These are phyloP conservation scores for Phyllotis vaccarum DNA, from an alignment of 2,797 vertebrate species.

Conservation along the genomic window DNA sequence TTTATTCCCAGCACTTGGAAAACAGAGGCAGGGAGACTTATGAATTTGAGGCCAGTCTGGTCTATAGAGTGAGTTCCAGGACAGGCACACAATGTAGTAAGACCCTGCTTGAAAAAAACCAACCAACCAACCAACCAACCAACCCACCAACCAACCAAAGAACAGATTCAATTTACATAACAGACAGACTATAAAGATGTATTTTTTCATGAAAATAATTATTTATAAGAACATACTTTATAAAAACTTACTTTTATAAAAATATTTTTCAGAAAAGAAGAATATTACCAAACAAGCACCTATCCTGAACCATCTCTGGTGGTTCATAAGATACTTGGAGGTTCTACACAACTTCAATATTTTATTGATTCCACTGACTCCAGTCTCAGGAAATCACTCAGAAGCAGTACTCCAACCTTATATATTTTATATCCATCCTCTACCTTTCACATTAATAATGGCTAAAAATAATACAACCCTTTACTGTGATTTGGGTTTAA, in stretches of 20 bases:
- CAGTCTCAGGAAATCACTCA: background rate
- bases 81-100: background rate
- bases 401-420: background rate
- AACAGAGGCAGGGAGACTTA: background rate
- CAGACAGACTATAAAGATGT: background rate
- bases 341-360: background rate
- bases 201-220: background rate
- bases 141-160: no score
- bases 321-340: background rate
- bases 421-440: background rate
- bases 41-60: background rate
- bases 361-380: background rate
- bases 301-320: background rate
- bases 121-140: background rate
- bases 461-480: constrained; percentile 41
- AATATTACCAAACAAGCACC: background rate
- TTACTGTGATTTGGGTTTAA: constrained; percentile 50
- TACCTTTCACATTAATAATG: background rate
- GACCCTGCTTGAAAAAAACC: background rate
- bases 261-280: background rate
- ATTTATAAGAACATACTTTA: background rate
- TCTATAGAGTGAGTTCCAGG: background rate
- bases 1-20: background rate
- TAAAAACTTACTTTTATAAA: background rate
- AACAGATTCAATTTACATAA: background rate